These are phyloP conservation scores for Anastatus disparis DNA, from an alignment of 1,140 invertebrate genomes.

Conservation along the genomic window DNA sequence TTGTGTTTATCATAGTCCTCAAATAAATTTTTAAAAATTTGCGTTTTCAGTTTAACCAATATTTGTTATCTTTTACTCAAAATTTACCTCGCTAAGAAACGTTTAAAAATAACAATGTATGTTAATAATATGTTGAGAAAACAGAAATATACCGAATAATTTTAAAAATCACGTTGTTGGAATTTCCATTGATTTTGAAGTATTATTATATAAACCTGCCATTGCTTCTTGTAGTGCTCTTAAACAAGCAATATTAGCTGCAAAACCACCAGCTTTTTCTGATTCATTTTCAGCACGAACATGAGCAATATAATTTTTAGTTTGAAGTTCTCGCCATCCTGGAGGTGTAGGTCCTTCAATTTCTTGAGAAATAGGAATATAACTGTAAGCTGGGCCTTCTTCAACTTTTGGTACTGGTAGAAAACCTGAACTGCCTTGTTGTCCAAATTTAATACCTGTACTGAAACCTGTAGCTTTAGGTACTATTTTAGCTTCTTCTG, in stretches of 20 bases:
- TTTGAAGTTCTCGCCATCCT: slow-evolving; percentile 71
- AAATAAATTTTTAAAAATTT: too few relatives aligned
- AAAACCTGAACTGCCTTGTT: slow-evolving; percentile 66
- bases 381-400: slow-evolving; percentile 79
- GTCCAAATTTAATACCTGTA: slow-evolving; percentile 81
- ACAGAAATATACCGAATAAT: neutral
- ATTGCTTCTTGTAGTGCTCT: slow-evolving; percentile 92
- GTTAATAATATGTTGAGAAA: too few relatives aligned
- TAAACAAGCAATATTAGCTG: slow-evolving; percentile 82
- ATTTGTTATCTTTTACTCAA: too few relatives aligned
- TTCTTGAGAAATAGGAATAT: slow-evolving; percentile 70
- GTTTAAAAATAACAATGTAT: too few relatives aligned
- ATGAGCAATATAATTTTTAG: slow-evolving; percentile 80
- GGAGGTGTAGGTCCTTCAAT: slow-evolving; percentile 82
- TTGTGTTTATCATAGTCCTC: neutral
- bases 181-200: slow-evolving; percentile 45
- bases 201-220: slow-evolving; percentile 80
- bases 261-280: slow-evolving; percentile 91
- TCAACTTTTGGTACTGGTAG: slow-evolving; percentile 78
- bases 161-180: neutral
- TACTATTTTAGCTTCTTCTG: slow-evolving; percentile 71
- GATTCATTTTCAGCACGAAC: slow-evolving; percentile 75
- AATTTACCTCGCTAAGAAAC: too few relatives aligned
- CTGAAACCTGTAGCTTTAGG: slow-evolving; percentile 79
- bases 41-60: too few relatives aligned